phyloP scores from a whole-genome alignment of 1,140 invertebrate species.

The Trichonephila clavipes region DNA sequence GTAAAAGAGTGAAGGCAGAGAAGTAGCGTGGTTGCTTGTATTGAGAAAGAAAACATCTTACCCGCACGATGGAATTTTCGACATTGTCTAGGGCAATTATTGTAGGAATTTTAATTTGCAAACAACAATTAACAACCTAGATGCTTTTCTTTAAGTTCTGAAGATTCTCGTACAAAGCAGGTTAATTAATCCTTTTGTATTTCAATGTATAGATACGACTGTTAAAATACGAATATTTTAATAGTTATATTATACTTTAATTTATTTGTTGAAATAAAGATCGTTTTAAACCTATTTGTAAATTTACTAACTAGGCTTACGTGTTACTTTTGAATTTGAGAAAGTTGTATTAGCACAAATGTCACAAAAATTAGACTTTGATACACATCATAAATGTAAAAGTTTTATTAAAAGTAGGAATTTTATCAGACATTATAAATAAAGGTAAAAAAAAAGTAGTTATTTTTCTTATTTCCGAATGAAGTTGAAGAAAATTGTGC shows the following conservation, averaged over 20 bases:
- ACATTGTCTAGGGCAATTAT: constrained; percentile 30
- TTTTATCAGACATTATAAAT: too few species aligned
- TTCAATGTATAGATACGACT: neutral
- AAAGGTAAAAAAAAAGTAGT: too few species aligned
- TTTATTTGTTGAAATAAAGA: too few species aligned
- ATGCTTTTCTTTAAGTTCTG: neutral
- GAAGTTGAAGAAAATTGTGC: too few species aligned
- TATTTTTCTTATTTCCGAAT: too few species aligned
- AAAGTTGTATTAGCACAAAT: too few species aligned
- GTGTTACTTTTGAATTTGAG: too few species aligned
- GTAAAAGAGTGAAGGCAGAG: neutral
- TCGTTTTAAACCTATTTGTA: too few species aligned
- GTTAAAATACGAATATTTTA: neutral
- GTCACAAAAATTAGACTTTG: too few species aligned
- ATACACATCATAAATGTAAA: too few species aligned
- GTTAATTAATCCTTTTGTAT: constrained; percentile 26
- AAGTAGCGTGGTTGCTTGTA: constrained; percentile 14
- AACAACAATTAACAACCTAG: constrained; percentile 13
- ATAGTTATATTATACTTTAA: neutral
- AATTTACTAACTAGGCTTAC: too few species aligned
- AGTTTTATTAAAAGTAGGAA: too few species aligned
- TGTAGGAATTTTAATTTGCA: constrained; percentile 52
- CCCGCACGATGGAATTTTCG: constrained; percentile 43
- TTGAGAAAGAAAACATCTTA: constrained; percentile 36
- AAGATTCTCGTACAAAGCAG: neutral